Evolutionary conservation across 2,797 vertebrate genomes (phyloP).

Genomic region (Trichosurus vulpecula): DNA sequence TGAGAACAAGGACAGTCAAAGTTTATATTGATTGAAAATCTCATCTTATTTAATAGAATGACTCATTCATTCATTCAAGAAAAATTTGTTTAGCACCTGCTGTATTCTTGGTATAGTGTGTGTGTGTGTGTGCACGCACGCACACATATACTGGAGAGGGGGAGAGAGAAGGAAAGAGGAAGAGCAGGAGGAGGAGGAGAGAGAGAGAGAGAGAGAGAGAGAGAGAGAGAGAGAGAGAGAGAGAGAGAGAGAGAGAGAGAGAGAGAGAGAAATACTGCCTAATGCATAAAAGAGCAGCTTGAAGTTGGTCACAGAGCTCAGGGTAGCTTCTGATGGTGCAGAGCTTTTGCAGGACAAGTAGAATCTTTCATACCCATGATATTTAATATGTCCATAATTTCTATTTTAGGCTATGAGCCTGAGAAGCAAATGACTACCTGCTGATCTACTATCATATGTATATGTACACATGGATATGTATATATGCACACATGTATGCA

Average conservation of each 20-base stretch:
- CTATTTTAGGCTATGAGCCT: not conserved
- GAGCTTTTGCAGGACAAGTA: not conserved
- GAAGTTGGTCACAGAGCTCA: not conserved
- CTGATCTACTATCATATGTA: not conserved
- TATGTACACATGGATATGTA: not conserved
- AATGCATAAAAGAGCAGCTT: not conserved
- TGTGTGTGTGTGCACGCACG: not conserved
- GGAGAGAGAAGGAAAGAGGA: not conserved
- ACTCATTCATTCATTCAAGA: not conserved
- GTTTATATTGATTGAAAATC: not conserved
- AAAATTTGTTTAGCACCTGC: not conserved
- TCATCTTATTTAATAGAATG: not conserved
- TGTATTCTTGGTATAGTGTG: not conserved
- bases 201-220: no score
- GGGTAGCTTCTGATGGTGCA: not conserved
- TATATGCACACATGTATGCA: no score
- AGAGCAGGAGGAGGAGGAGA: no score
- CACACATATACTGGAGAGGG: not conserved
- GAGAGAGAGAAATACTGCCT: not conserved
- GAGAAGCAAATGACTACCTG: not conserved
- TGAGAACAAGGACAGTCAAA: not conserved
- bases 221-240: not conserved
- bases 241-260: not conserved
- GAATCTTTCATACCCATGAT: not conserved
- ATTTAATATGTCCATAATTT: not conserved